A percentile compares a stretch with the other conserved stretches of the same genome.
Evolutionary conservation across 1,140 invertebrate genomes (phyloP).

Genomic region (Pachypeltis micranthus): DNA sequence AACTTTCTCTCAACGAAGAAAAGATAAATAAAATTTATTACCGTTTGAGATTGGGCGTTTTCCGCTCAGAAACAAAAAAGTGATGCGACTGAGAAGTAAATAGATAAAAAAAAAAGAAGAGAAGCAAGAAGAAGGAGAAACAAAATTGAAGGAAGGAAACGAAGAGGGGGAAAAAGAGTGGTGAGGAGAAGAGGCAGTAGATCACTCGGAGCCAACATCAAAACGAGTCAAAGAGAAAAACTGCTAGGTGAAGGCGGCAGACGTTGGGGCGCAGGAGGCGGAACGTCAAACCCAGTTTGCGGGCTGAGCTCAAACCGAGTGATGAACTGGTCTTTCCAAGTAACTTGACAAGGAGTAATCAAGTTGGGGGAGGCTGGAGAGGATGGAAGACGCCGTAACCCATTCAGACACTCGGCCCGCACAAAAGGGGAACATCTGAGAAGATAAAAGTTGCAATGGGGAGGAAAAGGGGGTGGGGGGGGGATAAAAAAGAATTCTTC

Average conservation of each 20-base stretch:
- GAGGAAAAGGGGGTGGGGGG: too few relatives aligned
- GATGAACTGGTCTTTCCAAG: slow-evolving; percentile 6
- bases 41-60: background rate
- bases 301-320: background rate
- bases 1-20: slow-evolving; percentile 7
- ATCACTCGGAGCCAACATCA: slow-evolving; percentile 5
- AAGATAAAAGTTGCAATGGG: too few relatives aligned
- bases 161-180: background rate
- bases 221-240: slow-evolving; percentile 8
- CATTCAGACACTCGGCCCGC: too few relatives aligned
- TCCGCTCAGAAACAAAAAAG: background rate
- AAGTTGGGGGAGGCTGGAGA: background rate
- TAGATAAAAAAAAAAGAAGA: background rate
- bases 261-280: background rate
- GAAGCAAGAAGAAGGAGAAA: background rate
- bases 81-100: slow-evolving; percentile 6
- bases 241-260: too few relatives aligned
- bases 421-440: too few relatives aligned
- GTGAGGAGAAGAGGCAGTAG: background rate
- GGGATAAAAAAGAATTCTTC: too few relatives aligned
- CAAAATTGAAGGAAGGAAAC: background rate
- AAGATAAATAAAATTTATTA: slow-evolving; percentile 10
- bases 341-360: background rate
- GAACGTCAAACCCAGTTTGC: background rate
- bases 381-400: too few relatives aligned